Conservation (phyloP, 2,888 invertebrate genomes). For the Folsomia manolachei region DNA sequence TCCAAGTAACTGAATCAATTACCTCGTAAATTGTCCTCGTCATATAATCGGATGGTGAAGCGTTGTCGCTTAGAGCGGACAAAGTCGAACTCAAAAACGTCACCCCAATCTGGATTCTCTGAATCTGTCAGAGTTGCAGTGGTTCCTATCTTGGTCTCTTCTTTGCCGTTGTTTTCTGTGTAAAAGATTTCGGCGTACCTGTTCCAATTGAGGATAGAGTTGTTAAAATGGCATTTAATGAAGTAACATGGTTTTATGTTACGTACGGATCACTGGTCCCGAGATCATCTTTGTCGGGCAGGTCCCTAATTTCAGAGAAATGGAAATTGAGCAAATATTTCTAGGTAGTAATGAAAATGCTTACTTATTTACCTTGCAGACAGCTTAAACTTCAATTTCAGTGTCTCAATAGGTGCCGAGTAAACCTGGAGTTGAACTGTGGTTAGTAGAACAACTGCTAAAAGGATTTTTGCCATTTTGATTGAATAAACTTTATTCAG, state of each 20-base stretch:
- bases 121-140: constrained; percentile 37
- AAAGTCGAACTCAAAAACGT: constrained; percentile 46
- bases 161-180: constrained; percentile 39
- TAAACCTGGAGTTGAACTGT: constrained; percentile 23
- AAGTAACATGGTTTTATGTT: too few species aligned
- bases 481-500: too few species aligned
- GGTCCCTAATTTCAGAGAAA: constrained; percentile 22
- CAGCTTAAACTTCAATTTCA: constrained; percentile 43
- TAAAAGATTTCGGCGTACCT: constrained; percentile 44
- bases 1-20: constrained; percentile 9
- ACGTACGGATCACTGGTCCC: constrained; percentile 44
- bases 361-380: constrained; percentile 41
- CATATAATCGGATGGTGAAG: constrained; percentile 42
- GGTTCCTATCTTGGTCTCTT: constrained; percentile 40
- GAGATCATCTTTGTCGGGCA: constrained; percentile 47
- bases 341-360: not conserved
- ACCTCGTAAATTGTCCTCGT: constrained; percentile 41
- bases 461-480: not conserved
- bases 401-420: constrained; percentile 38
- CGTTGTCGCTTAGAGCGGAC: constrained; percentile 41
- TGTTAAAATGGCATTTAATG: too few species aligned
- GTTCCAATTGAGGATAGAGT: too few species aligned
- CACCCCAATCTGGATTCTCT: constrained; percentile 46
- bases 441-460: constrained; percentile 20
- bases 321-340: not conserved